Evolutionary conservation across 2,797 vertebrate genomes (phyloP), one percentile per base, ranked within the genome.

Genomic region (Characodon lateralis): DNA sequence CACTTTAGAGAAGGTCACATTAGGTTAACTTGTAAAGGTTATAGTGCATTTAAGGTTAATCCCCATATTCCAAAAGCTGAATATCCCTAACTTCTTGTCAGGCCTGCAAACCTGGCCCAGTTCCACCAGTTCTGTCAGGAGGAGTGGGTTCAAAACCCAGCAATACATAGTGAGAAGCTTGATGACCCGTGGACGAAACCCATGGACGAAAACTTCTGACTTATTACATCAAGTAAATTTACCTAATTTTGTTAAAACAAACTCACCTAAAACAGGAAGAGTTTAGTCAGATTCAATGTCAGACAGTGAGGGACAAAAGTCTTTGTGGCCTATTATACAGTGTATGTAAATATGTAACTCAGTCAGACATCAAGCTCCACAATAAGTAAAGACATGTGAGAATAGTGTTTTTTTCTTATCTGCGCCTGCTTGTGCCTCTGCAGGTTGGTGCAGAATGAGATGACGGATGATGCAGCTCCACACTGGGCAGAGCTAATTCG

Each of bases 391-490:
- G 12, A 14, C 51, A 22, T 22, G 5, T 22, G 5, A 22, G 51
- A 20, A 18, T 53, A 53, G 5, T 5, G 51, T 53, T 7, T 53
- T 50, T 13, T 13, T 50, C 48, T 50, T 50, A 50, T 22, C 50
- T 20, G n/a, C 22, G 3, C 0, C 51, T 26, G 41, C 79, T 1
- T 80, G 58, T 84, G 51, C 35, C 74, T n/a, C 78, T 59, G 72
- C 55, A 99, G 98, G 98, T 83, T 99, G 87, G 97, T 97, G 87
- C 95, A 98, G 94, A 99, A 99, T 0, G 91, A 96, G 35, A 72
- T 99, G 61, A 92, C 94, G 6, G 98, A 99, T 46, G 97, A 97
- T 72, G 96, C 93, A 1, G 97, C 97, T 1, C 88, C 94, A 78
- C 94, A 92, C 81, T 89, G 98, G 80, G 96, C 96, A 7, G 95